These are phyloP conservation scores for Ophthalmolycus amberensis DNA, from an alignment of 2,113 vertebrate genomes.

Conservation along the genomic window DNA sequence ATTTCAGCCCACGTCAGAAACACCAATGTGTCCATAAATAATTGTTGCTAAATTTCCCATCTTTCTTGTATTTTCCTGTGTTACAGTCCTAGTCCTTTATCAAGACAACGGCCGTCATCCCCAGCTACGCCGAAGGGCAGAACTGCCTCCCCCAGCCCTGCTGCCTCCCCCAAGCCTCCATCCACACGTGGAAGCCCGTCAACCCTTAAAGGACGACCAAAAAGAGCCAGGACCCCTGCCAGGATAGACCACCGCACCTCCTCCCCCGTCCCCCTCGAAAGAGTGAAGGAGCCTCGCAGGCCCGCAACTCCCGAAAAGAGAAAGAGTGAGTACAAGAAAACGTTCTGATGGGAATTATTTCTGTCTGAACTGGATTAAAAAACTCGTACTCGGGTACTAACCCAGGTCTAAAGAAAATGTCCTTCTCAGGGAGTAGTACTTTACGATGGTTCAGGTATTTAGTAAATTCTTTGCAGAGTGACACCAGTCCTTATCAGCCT, in stretches of 20 bases:
- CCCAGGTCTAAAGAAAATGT: not conserved
- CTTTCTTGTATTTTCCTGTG: not conserved
- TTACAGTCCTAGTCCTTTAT: slow-evolving; percentile 84
- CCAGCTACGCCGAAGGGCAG: slow-evolving; percentile 85
- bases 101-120: slow-evolving; percentile 86
- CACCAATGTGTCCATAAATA: not conserved
- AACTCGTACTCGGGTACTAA: not conserved
- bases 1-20: slow-evolving; percentile 10
- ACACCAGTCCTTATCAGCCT: no score
- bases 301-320: slow-evolving; percentile 73
- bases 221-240: slow-evolving; percentile 80
- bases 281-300: slow-evolving; percentile 68
- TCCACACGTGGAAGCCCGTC: slow-evolving; percentile 82
- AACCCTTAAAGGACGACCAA: slow-evolving; percentile 86
- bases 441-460: not conserved
- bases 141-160: slow-evolving; percentile 86
- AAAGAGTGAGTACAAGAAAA: slow-evolving; percentile 67
- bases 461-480: not conserved
- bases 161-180: slow-evolving; percentile 81
- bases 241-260: slow-evolving; percentile 77
- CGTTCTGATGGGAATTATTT: not conserved
- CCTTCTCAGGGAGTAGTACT: not conserved
- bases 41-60: not conserved
- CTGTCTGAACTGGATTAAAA: not conserved
- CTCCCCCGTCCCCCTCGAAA: slow-evolving; percentile 76